Evolutionary conservation across 2,888 invertebrate species (phyloP).

Genomic region (Willowsia nigromaculata): DNA sequence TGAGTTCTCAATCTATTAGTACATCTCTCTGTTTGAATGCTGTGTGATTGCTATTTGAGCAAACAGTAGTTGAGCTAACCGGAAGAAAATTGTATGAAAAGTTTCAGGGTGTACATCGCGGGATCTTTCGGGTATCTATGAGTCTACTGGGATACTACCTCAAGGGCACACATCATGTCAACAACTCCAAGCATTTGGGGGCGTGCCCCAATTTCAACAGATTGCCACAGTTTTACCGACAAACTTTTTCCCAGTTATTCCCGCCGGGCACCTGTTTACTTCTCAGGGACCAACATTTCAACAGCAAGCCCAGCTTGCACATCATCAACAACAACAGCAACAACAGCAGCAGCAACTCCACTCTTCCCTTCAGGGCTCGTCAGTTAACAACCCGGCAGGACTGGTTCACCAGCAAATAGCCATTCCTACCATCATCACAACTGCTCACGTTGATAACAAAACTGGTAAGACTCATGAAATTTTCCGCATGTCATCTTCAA

Average conservation of each 20-base stretch:
- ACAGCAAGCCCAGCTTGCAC: conserved; percentile 80
- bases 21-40: neutral
- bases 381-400: conserved; percentile 70
- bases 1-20: conserved; percentile 11
- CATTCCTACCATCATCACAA: conserved; percentile 80
- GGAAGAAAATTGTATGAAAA: conserved; percentile 56
- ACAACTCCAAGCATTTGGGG: conserved; percentile 75
- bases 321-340: conserved; percentile 58
- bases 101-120: conserved; percentile 78
- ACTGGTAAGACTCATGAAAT: conserved; percentile 65
- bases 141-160: conserved; percentile 69
- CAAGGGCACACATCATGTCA: conserved; percentile 71
- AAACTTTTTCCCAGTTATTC: conserved; percentile 81
- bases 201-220: conserved; percentile 77
- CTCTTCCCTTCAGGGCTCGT: conserved; percentile 61
- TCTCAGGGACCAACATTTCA: conserved; percentile 83
- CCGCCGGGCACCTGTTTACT: conserved; percentile 84
- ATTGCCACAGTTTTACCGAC: conserved; percentile 78
- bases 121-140: conserved; percentile 77
- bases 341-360: conserved; percentile 69
- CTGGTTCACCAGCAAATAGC: conserved; percentile 77
- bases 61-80: neutral
- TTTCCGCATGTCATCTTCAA: neutral
- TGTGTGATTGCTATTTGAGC: neutral
- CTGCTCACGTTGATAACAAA: conserved; percentile 79